Evolutionary conservation across 2,113 vertebrate species (phyloP), one percentile per base, ranked within the genome.

Genomic region (Sciurus niger): DNA sequence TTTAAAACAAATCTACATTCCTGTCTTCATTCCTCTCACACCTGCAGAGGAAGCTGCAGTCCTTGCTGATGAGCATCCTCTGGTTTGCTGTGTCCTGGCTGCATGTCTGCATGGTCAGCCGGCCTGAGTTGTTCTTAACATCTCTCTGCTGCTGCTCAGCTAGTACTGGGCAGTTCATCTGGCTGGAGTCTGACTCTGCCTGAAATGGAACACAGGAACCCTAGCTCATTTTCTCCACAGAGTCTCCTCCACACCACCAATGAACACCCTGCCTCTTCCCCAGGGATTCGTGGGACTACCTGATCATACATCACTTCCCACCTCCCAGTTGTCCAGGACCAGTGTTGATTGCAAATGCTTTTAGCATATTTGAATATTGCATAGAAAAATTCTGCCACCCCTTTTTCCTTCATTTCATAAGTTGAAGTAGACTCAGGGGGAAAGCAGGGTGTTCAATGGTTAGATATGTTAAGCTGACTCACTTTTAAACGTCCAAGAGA

Each of bases 391-490:
- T 32, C 43, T 40, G n/a, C 32, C 13, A 8, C 9, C 65, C 43
- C 43, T 85, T 63, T 16, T 5, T 24, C 12, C 12, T 51, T 51
- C 98, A 98, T 98, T 98, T 99, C 97, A 98, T 63, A n/a, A 77
- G 58, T 13, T 65, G 11, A 74, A 30, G 63, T 63, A 6, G 37
- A 18, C 3, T 20, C 68, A 46, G 28, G 46, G n/a, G 16, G n/a
- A 40, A 8, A 76, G 63, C 28, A 30, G 20, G 20, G 20, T 20
- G 24, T 24, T 68, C 37, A 9, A 43, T 48, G 55, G 10, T 84
- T 37, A 30, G n/a, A 58, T 10, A 60, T 28, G 32, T 12, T 18
- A 20, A 51, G 2, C n/a, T 72, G 34, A 40, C 20, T 79, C 18
- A 12, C n/a, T 40, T 94, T 73, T 63, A 85, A 72, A 51, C 40